Evolutionary conservation across 1,140 invertebrate species (phyloP), one percentile per base, ranked within the genome.

Genomic region (Philotrypesis tridentata): DNA sequence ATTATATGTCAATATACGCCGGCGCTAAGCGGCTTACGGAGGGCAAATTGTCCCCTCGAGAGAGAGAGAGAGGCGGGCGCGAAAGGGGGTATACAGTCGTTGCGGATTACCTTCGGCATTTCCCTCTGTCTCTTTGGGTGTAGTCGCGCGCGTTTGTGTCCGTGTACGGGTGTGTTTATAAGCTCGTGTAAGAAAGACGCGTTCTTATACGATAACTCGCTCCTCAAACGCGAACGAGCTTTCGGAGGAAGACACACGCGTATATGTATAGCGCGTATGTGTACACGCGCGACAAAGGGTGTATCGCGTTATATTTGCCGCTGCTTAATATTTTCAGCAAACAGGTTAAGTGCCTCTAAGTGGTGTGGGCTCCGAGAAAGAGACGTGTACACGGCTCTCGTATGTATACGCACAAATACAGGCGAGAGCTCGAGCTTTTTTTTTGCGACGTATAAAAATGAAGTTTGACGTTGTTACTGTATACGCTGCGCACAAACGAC

Each of bases 281-380:
- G 17, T 33, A 12, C 48, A 84, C 71, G 77, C 63, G 77, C 74
- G 76, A 82, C 85, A 84, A 84, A 86, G 85, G 82, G 83, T 67
- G 80, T 83, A 80, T 74, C 79, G 84, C 83, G 82, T 73, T 84
- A 87, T 87, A 87, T 88, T 88, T 87, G 82, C 85, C 83, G 82
- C 80, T 81, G 82, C 83, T 87, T 86, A 87, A 87, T 86, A 87
- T 88, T 88, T 88, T 87, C 67, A 83, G 86, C 86, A 87, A 87
- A 88, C 86, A 87, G 84, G 86, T 85, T 86, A 86, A 87, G 86
- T 86, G 86, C 72, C 83, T 84, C 79, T 85, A 85, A 87, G 87
- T 87, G 63, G 80, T 73, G 80, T 73, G 82, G 61, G 74, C 14
- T 61, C 17, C 67, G 40, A 77, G 11, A 73, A 48, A 73, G 48